A percentile compares a stretch with the other conserved stretches of the same genome.
These are phyloP conservation scores for Leptarthrus brevirostris DNA, from an alignment of 2,888 invertebrate genomes.

Conservation along the genomic window DNA sequence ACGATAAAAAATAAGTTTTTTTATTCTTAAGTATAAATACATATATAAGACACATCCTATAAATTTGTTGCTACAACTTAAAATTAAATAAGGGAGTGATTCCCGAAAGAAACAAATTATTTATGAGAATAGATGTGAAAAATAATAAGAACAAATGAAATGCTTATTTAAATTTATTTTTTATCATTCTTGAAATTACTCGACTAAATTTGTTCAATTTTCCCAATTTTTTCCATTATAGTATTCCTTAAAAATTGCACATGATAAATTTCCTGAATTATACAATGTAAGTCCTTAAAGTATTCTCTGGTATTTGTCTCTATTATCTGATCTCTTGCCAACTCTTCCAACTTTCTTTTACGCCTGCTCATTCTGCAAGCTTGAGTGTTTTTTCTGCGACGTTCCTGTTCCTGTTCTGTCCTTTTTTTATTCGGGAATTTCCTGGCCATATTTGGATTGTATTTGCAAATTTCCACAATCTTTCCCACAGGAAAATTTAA, in stretches of 20 bases:
- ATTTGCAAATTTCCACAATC: conserved; percentile 34
- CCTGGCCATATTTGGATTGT: conserved; percentile 39
- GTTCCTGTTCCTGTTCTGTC: conserved; percentile 16
- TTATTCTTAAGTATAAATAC: no score
- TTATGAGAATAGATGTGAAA: no score
- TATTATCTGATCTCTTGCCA: conserved; percentile 24
- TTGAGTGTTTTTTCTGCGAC: conserved; percentile 36
- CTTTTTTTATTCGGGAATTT: conserved; percentile 21
- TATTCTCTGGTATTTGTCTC: not conserved
- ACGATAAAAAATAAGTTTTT: no score
- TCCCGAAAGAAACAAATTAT: no score
- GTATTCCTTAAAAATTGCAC: not conserved
- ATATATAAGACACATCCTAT: no score
- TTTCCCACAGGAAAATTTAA: not conserved
- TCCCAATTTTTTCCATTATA: no score
- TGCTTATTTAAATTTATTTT: no score
- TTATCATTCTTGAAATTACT: no score
- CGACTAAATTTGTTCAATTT: no score
- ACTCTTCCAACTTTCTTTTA: conserved; percentile 19
- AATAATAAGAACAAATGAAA: no score
- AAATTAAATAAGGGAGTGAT: no score
- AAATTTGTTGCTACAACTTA: no score
- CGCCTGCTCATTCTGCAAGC: conserved; percentile 36
- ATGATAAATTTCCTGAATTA: not conserved
- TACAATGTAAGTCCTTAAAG: not conserved